phyloP scores from a whole-genome alignment of 2,797 vertebrate genomes.

The Sarcophilus harrisii region DNA sequence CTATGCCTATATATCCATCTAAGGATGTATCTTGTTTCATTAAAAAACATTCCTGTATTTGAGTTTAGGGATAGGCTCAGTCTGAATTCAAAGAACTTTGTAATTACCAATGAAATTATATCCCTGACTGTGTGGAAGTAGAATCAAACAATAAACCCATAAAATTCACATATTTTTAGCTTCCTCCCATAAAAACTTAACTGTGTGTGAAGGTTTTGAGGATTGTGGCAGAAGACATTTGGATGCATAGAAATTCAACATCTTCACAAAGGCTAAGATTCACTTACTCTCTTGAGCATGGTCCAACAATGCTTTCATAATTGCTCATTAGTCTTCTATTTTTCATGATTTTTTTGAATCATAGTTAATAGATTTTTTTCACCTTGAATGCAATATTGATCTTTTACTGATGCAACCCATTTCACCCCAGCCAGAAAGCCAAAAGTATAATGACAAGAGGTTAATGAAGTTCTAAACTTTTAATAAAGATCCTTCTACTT shows the following conservation, averaged over 20 bases:
- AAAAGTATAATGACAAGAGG: not conserved
- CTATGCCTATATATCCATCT: no score
- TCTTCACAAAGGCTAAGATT: not conserved
- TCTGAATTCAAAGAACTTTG: not conserved
- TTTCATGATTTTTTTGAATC: not conserved
- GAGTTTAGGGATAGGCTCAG: not conserved
- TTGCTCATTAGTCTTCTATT: not conserved
- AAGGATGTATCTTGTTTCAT: not conserved
- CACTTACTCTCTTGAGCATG: not conserved
- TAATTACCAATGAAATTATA: not conserved
- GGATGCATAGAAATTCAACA: not conserved
- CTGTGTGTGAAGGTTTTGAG: not conserved
- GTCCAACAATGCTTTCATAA: not conserved
- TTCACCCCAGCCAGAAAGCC: not conserved
- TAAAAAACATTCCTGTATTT: not conserved
- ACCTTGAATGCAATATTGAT: not conserved
- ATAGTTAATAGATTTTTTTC: not conserved
- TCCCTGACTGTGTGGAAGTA: not conserved
- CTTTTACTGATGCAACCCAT: not conserved
- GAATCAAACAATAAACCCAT: not conserved
- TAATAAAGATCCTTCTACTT: not conserved
- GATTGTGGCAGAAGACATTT: not conserved
- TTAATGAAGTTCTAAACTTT: not conserved
- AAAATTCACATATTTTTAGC: not conserved
- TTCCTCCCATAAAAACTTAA: not conserved